Evolutionary conservation across 2,888 invertebrate species (phyloP), one percentile per base, ranked within the genome.

Genomic region (Coenonympha arcania): DNA sequence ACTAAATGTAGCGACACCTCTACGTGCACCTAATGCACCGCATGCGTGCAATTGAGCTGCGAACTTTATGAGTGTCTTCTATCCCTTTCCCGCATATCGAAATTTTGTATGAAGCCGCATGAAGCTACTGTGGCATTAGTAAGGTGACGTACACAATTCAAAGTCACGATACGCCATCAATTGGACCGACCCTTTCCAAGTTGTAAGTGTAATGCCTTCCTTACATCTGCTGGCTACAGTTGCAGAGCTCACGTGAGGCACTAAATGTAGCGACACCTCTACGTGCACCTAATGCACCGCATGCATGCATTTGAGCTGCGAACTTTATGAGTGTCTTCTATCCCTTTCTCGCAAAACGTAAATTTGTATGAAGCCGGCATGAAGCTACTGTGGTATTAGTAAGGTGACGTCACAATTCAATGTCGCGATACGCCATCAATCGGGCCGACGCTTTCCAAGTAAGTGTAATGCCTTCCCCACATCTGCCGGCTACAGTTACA

Each of bases 271-370:
- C 54, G 47, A 47, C 50, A 28, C 36, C 34, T 22, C 44, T 28
- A 39, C 36, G 37, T 24, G 47, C 16, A 50, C 47, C 54, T 54
- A 54, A 54, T 54, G 54, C 54, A 50, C 47, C 50, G 54, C 47
- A 47, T 34, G 47, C 54, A 54, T 54, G 54, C 47, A 34, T 50
- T 54, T 50, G 39, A 28, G 50, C 50, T 51, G 41, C 31, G 33
- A 41, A 46, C 37, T 47, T 52, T 41, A 50, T 47, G 37, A 42
- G 36, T n/a, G n/a, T n/a, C n/a, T n/a, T n/a, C n/a, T n/a, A n/a
- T n/a, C n/a, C n/a, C n/a, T n/a, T n/a, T n/a, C n/a, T n/a, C n/a
- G n/a, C n/a, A n/a, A n/a, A n/a, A n/a, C n/a, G n/a, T n/a, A n/a
- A n/a, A n/a, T n/a, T n/a, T n/a, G n/a, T n/a, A n/a, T n/a, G n/a